Evolutionary conservation across 2,797 vertebrate species (phyloP).

Genomic region (Ambastaia sidthimunki): DNA sequence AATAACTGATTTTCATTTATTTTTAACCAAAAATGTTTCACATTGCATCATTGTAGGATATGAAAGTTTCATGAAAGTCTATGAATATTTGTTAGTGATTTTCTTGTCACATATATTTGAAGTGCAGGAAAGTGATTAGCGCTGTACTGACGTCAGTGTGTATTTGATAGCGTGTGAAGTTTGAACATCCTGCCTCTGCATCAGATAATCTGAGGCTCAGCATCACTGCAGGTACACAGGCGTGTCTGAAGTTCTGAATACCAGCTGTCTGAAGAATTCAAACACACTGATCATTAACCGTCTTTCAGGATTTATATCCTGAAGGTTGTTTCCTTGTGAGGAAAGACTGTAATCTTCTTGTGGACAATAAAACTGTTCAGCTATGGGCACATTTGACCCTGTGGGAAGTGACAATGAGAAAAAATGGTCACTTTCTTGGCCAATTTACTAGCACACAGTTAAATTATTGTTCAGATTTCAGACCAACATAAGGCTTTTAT

Average conservation of each 20-base stretch:
- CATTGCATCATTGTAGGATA: too few species aligned
- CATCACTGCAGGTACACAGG: constrained; percentile 2
- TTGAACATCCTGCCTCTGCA: neutral
- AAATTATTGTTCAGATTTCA: neutral
- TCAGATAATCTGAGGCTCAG: neutral
- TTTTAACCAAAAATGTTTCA: too few species aligned
- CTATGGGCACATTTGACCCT: neutral
- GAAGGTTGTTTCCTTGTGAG: neutral
- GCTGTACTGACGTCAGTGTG: neutral
- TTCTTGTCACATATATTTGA: neutral
- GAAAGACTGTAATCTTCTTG: too few species aligned
- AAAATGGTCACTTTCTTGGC: neutral
- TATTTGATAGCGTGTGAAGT: neutral
- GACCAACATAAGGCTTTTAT: neutral
- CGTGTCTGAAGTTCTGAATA: neutral
- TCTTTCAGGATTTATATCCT: constrained; percentile 17
- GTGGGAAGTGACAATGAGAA: neutral
- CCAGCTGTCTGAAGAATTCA: constrained; percentile 30
- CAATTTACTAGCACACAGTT: neutral
- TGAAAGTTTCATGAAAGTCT: neutral
- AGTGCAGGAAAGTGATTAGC: neutral
- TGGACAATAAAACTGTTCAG: neutral
- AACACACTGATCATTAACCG: constrained; percentile 18
- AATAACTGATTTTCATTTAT: too few species aligned
- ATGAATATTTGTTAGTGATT: too few species aligned